Percentiles rank a stretch among this genome's conserved stretches.
Conservation (phyloP, 2,888 invertebrate genomes). For the Noctua janthe region DNA sequence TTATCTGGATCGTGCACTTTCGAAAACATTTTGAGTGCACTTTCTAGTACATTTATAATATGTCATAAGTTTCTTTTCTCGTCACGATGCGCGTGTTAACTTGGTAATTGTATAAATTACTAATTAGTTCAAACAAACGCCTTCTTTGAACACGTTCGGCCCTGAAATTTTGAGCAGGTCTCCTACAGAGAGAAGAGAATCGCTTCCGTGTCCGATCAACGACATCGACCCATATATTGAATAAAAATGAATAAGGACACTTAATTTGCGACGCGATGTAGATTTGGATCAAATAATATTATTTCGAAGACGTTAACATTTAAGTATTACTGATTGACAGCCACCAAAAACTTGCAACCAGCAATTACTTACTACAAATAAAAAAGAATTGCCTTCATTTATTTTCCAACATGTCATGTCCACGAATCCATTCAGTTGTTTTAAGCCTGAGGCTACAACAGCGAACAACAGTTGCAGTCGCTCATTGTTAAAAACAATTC, state of each 20-base stretch:
- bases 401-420: conserved; percentile 44
- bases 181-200: not conserved
- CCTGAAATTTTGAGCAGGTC: conserved; percentile 5
- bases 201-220: not conserved
- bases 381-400: conserved; percentile 12
- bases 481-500: conserved; percentile 67
- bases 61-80: conserved; percentile 61
- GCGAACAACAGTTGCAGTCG: conserved; percentile 47
- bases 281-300: not conserved
- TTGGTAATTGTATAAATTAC: conserved; percentile 58
- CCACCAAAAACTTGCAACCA: conserved; percentile 5
- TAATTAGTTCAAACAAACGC: conserved; percentile 33
- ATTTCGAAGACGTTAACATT: not conserved
- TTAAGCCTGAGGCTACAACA: conserved; percentile 54
- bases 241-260: not conserved
- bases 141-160: not conserved
- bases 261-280: not conserved
- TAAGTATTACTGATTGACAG: conserved; percentile 5
- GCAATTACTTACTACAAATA: conserved; percentile 23
- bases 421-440: conserved; percentile 44
- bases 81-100: conserved; percentile 56
- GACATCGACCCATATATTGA: no score
- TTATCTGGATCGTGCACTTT: conserved; percentile 70
- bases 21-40: conserved; percentile 71
- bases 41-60: conserved; percentile 67